Percentiles rank a stretch among this genome's conserved stretches.
Conservation (phyloP, 35 echinoderm and acorn worm species). For the Anneissia japonica region DNA sequence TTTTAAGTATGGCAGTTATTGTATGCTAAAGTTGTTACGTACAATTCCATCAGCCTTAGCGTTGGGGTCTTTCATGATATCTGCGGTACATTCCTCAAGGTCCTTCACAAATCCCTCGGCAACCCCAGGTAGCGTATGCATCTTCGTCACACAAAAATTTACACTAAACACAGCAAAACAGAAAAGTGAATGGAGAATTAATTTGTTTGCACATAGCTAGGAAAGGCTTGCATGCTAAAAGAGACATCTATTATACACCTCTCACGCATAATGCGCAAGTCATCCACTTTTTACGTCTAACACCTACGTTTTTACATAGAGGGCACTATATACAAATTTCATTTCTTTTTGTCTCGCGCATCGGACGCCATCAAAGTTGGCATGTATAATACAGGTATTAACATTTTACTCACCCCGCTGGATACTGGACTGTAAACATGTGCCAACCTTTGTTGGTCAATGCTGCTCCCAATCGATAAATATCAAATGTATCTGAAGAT, state of each 20-base stretch:
- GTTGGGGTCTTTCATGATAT: constrained; percentile 34
- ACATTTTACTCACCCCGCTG: constrained; percentile 52
- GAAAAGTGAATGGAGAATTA: not conserved
- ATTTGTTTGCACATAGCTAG: not conserved
- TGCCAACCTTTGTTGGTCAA: constrained; percentile 76
- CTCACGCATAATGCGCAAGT: not conserved
- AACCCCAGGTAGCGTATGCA: constrained; percentile 16
- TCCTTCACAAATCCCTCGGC: constrained; percentile 42
- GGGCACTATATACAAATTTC: not conserved
- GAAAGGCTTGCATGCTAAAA: too few species aligned
- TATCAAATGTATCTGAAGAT: constrained; percentile 64
- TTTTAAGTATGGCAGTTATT: not conserved
- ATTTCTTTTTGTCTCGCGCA: not conserved
- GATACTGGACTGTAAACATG: constrained; percentile 55
- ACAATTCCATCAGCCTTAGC: constrained; percentile 59
- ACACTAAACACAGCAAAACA: constrained; percentile 7
- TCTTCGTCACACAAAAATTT: constrained; percentile 37
- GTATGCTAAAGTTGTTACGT: not conserved
- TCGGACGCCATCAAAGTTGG: too few species aligned
- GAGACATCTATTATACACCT: not conserved
- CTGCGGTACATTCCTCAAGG: constrained; percentile 24
- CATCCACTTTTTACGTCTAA: not conserved
- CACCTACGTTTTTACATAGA: not conserved
- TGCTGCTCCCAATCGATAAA: constrained; percentile 51
- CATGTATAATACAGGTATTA: not conserved